These are phyloP conservation scores for Crypturellus tataupa DNA, from an alignment of 2,797 vertebrate genomes.

Conservation along the genomic window DNA sequence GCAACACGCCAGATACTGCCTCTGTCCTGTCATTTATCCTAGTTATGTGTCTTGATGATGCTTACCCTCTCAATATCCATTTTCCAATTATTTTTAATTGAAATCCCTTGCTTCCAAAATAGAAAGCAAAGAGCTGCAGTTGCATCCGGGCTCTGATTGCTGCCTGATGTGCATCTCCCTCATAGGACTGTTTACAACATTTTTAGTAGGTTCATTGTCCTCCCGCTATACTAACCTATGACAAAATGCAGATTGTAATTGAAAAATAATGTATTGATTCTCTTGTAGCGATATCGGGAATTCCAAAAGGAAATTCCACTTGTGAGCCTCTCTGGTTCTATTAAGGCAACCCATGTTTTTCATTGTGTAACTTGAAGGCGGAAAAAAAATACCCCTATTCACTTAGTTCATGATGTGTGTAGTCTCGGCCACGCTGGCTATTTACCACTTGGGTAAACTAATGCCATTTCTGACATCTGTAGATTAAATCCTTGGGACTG, in stretches of 20 bases:
- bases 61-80: background rate
- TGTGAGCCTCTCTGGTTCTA: background rate
- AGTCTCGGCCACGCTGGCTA: background rate
- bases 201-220: background rate
- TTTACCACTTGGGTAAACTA: background rate
- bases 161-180: conserved; percentile 6
- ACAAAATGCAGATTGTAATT: background rate
- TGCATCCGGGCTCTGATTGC: background rate
- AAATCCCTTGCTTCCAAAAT: background rate
- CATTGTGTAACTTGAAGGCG: background rate
- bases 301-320: conserved; percentile 43
- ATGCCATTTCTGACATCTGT: background rate
- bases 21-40: background rate
- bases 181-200: background rate
- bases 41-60: background rate
- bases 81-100: background rate
- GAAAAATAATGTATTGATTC: background rate
- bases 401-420: background rate
- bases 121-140: background rate
- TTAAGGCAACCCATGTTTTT: background rate
- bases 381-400: background rate
- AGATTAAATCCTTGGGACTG: background rate
- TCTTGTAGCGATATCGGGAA: conserved; percentile 2
- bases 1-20: background rate
- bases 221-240: background rate